Evolutionary conservation across 2,888 invertebrate species (phyloP), one percentile per base, ranked within the genome.

Genomic region (Therioaphis trifolii): DNA sequence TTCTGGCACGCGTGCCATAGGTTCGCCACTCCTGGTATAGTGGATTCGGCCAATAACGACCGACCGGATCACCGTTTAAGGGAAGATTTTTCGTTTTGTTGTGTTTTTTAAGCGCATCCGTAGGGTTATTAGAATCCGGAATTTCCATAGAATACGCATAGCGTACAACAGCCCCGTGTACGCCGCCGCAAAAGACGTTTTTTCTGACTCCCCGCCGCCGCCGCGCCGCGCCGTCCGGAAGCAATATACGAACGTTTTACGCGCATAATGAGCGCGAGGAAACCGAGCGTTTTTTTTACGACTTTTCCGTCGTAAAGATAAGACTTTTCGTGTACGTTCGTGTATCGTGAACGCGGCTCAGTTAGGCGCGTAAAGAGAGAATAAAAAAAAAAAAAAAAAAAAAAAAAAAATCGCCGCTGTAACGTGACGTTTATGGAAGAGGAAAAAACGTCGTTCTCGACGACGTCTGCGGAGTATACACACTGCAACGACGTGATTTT

Each of bases 91-190:
- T 68, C 68, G 24, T 78, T 68, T 68, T 27, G 3, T 49, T 29
- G 21, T 55, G 58, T 58, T 55, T 35, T 69, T 75, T 72, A 71
- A 58, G 29, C 14, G 46, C 43, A 46, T 80, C 71, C 71, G 3
- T 55, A 15, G 58, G 46, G 80, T 80, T 71, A 80, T 80, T 80
- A 71, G 40, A 58, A 58, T 43, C 9, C 40, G 55, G 29, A 58
- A 71, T 79, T 71, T 71, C 58, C 58, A 71, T 79, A 79, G n/a
- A 71, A 14, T 29, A 46, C 58, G 69, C 69, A n/a, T n/a, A n/a
- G n/a, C n/a, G n/a, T n/a, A n/a, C n/a, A n/a, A n/a, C n/a, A n/a
- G n/a, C n/a, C n/a, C n/a, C n/a, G n/a, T n/a, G n/a, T n/a, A n/a
- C n/a, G 43, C 55, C 27, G 27, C 58, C 58, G 43, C 2, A 14